Evolutionary conservation across 1,140 invertebrate species (phyloP), one percentile per base, ranked within the genome.

Genomic region (Rhagoletis zephyria): DNA sequence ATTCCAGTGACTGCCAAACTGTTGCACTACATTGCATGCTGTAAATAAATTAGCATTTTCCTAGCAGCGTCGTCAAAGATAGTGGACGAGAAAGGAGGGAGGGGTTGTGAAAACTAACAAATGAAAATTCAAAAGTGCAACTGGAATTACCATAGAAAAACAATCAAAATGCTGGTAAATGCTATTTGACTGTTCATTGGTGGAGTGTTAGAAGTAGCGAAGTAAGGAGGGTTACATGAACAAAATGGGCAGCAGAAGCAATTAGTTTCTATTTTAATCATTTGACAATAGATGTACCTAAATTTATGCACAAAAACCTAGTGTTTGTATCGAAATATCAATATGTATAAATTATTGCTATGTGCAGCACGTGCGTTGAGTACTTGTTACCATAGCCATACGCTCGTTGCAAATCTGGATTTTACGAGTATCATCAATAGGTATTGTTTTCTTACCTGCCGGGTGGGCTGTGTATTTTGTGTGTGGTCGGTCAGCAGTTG

Each of bases 271-370:
- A 67, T 19, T 67, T 67, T 6, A 30, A 67, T 6, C 30, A 40
- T 67, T 67, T 40, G n/a, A 30, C 7, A 30, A 19, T 67, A 67
- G 16, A 63, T 63, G 5, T 63, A n/a, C 12, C 10, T 63, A 63
- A 63, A 63, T 63, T 63, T 63, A 9, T 67, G 5, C 10, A 56
- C 10, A 56, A 56, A 56, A 56, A 2, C 64, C 1, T 67, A 40
- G 9, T 63, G n/a, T 40, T 7, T 67, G n/a, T 67, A 40, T 5
- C 1, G 5, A 19, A 5, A 67, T 67, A 30, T 6, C 3, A 42
- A 40, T 30, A 67, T 67, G 64, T 14, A 67, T 67, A 67, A 67
- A 67, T 67, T 30, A 67, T 67, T 67, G 64, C 64, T 40, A 19
- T 19, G 30, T 40, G 6, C 64, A 40, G 64, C 64, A 40, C 64